Base-by-base conservation (phyloP, 2,113 vertebrate genomes). In the Sinocyclocheilus rhinocerous region DNA sequence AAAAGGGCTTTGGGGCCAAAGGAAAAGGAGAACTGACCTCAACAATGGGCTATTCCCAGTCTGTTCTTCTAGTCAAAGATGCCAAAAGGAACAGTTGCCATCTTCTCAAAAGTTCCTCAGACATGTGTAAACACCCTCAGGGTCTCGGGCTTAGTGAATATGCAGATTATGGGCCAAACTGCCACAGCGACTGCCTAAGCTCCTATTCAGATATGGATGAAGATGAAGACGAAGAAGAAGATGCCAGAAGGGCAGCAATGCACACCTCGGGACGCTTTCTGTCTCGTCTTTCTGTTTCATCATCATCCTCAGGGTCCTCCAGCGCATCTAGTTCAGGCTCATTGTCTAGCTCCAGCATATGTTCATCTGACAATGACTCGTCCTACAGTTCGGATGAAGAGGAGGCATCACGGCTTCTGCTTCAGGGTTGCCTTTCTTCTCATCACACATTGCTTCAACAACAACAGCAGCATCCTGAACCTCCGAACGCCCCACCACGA, bases 301-400 rank as follows among this genome's bases (percentile, higher is more conserved):
- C 97, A 8, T 97, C 98, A 0, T 99, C 98, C 2, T 98, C 97
- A 0, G 97, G 96, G 11, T 99, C 98, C 0, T 98, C 97, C 86
- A 96, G 97, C 18, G 97, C 97, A 3, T 98, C 97, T 29, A 96
- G 95, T 90, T 99, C 98, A 0, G 97, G 97, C 79, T 98, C 98
- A 45, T 80, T 96, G 88, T 98, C 97, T 89, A 97, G 97, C n/a
- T 99, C 98, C 45, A 97, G 97, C 87, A 93, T 97, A 86, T 99
- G 97, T 91, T 99, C 98, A 69, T 98, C 97, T 0, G 97, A 99
- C 89, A 99, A 99, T 0, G 98, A 99, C 88, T 97, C 97, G 26
- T 98, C 97, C 0, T 98, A 97, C 87, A 98, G 95, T 83, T 99
- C 97, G 59, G 98, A 98, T 0, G 98, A 99, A 50, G 97, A 98